Evolutionary conservation across 2,797 vertebrate genomes (phyloP).

Genomic region (Sparus aurata): DNA sequence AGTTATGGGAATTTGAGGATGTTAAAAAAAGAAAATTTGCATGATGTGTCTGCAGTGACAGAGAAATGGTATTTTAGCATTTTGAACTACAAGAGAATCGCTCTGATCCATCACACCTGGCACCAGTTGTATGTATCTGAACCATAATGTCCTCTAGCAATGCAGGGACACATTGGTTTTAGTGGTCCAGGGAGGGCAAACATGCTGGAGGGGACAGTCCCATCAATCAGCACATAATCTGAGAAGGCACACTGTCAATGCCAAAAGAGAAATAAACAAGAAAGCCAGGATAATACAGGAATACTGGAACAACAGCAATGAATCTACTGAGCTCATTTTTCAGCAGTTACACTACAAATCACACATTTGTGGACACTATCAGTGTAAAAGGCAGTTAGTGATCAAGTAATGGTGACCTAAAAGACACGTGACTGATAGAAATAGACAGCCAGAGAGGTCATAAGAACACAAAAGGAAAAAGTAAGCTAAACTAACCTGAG

Average conservation of each 20-base stretch:
- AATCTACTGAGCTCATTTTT: conserved; percentile 61
- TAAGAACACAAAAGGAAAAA: conserved; percentile 48
- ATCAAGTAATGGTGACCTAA: conserved; percentile 51
- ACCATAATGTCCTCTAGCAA: conserved; percentile 66
- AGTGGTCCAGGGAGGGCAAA: conserved; percentile 24
- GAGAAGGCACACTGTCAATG: conserved; percentile 69
- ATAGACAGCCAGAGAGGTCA: conserved; percentile 51
- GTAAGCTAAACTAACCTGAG: conserved; percentile 46
- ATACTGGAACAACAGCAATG: conserved; percentile 37
- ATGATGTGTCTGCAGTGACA: conserved; percentile 8
- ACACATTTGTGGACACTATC: conserved; percentile 44
- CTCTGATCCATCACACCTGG: conserved; percentile 35
- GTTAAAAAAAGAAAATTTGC: conserved; percentile 17
- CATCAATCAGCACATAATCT: conserved; percentile 76
- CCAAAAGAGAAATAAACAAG: conserved; percentile 72
- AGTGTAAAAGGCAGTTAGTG: conserved; percentile 19
- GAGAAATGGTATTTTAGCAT: conserved; percentile 17
- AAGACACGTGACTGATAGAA: conserved; percentile 54
- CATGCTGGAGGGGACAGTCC: conserved; percentile 57
- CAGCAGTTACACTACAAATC: conserved; percentile 28
- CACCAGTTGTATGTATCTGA: conserved; percentile 24
- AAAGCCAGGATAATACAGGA: conserved; percentile 36
- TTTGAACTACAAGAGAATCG: conserved; percentile 23
- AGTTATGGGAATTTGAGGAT: conserved; percentile 18
- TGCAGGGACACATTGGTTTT: conserved; percentile 61